These are phyloP conservation scores for Lophius piscatorius DNA, from an alignment of 2,113 vertebrate genomes.

Conservation along the genomic window DNA sequence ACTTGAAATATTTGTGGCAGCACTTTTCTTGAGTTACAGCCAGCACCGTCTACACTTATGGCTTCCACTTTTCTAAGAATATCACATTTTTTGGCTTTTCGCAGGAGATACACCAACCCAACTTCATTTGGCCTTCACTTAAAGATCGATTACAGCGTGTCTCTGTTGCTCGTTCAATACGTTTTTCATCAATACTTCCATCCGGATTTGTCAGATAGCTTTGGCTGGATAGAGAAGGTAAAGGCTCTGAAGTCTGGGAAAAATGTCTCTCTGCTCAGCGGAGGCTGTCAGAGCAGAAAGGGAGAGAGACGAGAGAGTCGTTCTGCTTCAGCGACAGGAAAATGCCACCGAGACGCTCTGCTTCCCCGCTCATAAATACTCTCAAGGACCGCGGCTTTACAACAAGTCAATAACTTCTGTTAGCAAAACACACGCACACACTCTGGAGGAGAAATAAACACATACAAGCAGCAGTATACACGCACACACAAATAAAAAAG, in stretches of 20 bases:
- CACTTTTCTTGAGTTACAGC: too few relatives aligned
- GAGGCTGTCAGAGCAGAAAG: constrained; percentile 51
- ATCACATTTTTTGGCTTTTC: too few relatives aligned
- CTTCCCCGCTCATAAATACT: constrained; percentile 76
- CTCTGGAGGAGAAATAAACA: constrained; percentile 22
- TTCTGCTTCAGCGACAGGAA: constrained; percentile 66
- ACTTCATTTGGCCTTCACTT: neutral
- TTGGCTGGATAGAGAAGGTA: constrained; percentile 31
- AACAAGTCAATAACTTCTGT: constrained; percentile 75
- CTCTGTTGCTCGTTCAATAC: constrained; percentile 26
- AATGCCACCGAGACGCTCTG: constrained; percentile 68
- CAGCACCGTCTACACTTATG: too few relatives aligned
- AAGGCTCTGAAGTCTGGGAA: constrained; percentile 54
- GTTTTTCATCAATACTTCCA: constrained; percentile 38
- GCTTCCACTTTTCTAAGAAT: too few relatives aligned
- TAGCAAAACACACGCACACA: constrained; percentile 41
- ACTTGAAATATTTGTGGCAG: too few relatives aligned
- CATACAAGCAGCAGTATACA: constrained; percentile 1
- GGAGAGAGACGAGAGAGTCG: constrained; percentile 52
- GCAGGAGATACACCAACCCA: too few relatives aligned
- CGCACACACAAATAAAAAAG: constrained; percentile 56
- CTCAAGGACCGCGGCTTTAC: constrained; percentile 75
- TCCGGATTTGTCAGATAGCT: constrained; percentile 52
- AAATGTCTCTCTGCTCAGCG: constrained; percentile 59
- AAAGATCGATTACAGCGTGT: constrained; percentile 30